These are phyloP conservation scores for Tribolium madens DNA, from an alignment of 1,140 invertebrate species.

Conservation along the genomic window DNA sequence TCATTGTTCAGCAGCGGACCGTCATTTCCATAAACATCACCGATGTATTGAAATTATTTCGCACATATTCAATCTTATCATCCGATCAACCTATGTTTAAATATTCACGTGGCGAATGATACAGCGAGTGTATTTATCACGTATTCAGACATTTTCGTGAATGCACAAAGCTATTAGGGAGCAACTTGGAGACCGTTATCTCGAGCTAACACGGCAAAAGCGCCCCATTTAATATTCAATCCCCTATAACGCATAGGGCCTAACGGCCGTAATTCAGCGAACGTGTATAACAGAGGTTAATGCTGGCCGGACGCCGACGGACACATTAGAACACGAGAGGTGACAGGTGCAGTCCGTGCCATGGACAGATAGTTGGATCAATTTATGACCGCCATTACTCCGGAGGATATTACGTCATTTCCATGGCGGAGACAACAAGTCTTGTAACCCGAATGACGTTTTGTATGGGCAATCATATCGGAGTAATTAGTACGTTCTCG, in stretches of 20 bases:
- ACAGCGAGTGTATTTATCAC: conserved; percentile 40
- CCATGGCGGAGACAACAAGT: conserved; percentile 8
- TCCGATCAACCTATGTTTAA: conserved; percentile 29
- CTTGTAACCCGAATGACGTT: too few relatives aligned
- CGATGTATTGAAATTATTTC: background rate
- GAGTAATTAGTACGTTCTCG: conserved; percentile 3
- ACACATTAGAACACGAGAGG: conserved; percentile 45
- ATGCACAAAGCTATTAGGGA: conserved; percentile 49
- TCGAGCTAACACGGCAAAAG: conserved; percentile 34
- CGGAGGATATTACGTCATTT: conserved; percentile 39
- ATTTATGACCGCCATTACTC: conserved; percentile 48
- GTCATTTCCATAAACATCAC: conserved; percentile 14
- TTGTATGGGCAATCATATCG: background rate
- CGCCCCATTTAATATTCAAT: conserved; percentile 50
- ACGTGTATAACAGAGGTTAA: conserved; percentile 49
- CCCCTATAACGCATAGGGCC: conserved; percentile 47
- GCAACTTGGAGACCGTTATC: conserved; percentile 44
- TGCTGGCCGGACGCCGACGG: conserved; percentile 43
- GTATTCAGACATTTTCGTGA: conserved; percentile 43
- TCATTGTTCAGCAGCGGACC: conserved; percentile 2
- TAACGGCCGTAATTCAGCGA: conserved; percentile 47
- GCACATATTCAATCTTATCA: conserved; percentile 10
- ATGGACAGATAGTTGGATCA: conserved; percentile 46
- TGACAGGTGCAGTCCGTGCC: conserved; percentile 48
- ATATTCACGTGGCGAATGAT: conserved; percentile 30